Conservation (phyloP, 2,888 invertebrate genomes). For the Proisotoma minuta region DNA sequence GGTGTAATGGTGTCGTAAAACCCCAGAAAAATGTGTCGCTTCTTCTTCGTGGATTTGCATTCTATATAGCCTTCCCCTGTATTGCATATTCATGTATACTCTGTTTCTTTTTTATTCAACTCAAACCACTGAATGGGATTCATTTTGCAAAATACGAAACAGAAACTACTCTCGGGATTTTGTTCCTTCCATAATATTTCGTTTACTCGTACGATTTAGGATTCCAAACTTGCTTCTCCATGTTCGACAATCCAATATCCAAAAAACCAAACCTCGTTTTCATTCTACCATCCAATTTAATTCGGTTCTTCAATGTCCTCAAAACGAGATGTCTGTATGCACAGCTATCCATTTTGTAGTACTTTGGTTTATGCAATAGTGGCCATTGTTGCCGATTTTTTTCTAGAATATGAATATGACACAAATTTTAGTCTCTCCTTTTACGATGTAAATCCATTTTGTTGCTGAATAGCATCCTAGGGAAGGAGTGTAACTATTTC, state of each 20-base stretch:
- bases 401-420: too few species aligned
- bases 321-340: too few species aligned
- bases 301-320: neutral
- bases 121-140: neutral
- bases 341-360: too few species aligned
- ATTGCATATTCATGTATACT: constrained; percentile 6
- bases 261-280: too few species aligned
- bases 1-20: neutral
- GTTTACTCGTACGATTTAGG: neutral
- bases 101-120: neutral
- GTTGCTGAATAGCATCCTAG: too few species aligned
- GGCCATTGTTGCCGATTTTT: too few species aligned
- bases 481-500: too few species aligned
- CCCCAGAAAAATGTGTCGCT: neutral
- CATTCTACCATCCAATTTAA: neutral
- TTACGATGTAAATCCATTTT: too few species aligned
- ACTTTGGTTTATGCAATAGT: too few species aligned
- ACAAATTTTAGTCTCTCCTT: too few species aligned
- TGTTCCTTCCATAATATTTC: neutral
- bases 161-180: neutral
- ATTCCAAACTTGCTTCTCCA: too few species aligned
- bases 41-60: constrained; percentile 4
- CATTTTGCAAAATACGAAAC: constrained; percentile 11
- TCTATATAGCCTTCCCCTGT: constrained; percentile 1
- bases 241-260: too few species aligned